phyloP scores from a whole-genome alignment of 2,113 vertebrate genomes.

The Aplodontia rufa region DNA sequence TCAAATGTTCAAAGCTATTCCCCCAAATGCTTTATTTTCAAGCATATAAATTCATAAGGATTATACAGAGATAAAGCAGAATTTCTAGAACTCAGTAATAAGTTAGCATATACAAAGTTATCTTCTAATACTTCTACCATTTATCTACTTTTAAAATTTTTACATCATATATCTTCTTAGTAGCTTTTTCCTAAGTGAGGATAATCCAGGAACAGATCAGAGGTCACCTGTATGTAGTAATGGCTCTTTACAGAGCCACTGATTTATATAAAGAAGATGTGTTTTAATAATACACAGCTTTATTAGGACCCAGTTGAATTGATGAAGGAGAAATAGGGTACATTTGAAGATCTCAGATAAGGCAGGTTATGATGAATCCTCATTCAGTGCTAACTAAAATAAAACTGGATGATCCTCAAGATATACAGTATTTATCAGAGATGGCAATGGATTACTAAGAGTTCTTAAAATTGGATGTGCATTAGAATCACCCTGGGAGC shows the following conservation, averaged over 20 bases:
- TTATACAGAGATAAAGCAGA: neutral
- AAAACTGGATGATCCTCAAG: conserved; percentile 29
- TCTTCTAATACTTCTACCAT: neutral
- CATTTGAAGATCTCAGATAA: conserved; percentile 35
- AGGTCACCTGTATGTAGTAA: neutral
- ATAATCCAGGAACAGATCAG: conserved; percentile 28
- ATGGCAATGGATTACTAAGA: neutral
- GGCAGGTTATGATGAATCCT: neutral
- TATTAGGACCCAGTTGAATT: neutral
- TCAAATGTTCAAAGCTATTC: neutral
- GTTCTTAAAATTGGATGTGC: conserved; percentile 28
- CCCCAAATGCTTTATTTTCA: conserved; percentile 35
- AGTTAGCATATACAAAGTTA: neutral
- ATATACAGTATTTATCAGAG: conserved; percentile 11
- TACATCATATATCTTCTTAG: neutral
- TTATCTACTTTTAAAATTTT: conserved; percentile 39
- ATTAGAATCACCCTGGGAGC: neutral
- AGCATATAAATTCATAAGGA: conserved; percentile 17
- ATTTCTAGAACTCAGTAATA: conserved; percentile 23
- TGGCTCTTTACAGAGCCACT: too few species aligned
- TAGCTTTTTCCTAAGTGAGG: neutral
- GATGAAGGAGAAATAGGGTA: neutral
- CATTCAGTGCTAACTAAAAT: conserved; percentile 5
- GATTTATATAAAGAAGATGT: conserved; percentile 7
- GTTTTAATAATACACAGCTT: conserved; percentile 3